These are phyloP conservation scores for Notodonta dromedarius DNA, from an alignment of 2,888 invertebrate species.

Conservation along the genomic window DNA sequence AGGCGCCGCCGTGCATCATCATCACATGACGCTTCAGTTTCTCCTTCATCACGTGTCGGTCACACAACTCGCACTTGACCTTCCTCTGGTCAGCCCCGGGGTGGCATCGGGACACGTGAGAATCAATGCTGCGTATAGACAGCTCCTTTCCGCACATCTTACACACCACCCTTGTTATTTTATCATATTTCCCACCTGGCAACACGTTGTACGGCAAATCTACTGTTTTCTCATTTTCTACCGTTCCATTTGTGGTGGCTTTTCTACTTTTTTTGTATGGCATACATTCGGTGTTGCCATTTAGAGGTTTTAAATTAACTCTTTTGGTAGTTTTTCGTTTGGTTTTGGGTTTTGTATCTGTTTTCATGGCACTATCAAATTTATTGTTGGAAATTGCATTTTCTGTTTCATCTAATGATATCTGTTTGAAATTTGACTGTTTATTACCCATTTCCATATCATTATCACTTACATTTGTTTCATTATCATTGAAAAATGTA, in stretches of 20 bases:
- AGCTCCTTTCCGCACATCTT: slow-evolving; percentile 57
- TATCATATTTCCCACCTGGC: slow-evolving; percentile 6
- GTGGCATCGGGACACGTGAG: slow-evolving; percentile 52
- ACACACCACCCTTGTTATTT: slow-evolving; percentile 46
- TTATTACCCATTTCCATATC: slow-evolving; percentile 2
- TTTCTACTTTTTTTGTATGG: background rate
- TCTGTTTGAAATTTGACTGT: background rate
- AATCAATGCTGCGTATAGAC: slow-evolving; percentile 52
- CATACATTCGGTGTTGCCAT: background rate
- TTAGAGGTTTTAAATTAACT: background rate
- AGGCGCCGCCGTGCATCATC: slow-evolving; percentile 42
- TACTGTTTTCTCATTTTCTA: slow-evolving; percentile 4
- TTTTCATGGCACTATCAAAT: background rate
- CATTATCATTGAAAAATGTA: background rate
- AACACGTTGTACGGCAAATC: slow-evolving; percentile 25
- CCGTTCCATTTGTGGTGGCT: background rate
- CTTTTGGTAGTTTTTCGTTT: background rate
- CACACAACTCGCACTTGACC: slow-evolving; percentile 60
- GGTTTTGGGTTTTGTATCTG: background rate
- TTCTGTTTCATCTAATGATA: background rate
- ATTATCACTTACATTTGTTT: background rate
- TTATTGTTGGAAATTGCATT: background rate
- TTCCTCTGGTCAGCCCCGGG: slow-evolving; percentile 55
- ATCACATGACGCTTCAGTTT: slow-evolving; percentile 48
- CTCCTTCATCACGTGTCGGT: slow-evolving; percentile 43